Conservation (phyloP, 2,113 vertebrate genomes). For the Rhegmatorhina hoffmannsi region DNA sequence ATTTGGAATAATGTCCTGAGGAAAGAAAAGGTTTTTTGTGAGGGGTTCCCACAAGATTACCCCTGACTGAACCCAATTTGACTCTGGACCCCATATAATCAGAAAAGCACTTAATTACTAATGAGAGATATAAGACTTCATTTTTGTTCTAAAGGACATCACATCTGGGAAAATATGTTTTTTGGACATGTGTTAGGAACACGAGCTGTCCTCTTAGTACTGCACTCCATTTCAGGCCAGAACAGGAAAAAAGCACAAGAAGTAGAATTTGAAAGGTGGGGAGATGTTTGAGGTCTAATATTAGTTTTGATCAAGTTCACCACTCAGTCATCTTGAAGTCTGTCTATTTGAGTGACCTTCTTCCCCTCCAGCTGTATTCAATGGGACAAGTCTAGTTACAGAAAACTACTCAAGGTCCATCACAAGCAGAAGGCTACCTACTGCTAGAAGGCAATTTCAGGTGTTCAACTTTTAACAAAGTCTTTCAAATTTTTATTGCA, state of each 20-base stretch:
- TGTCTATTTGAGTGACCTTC: neutral
- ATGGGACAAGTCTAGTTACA: neutral
- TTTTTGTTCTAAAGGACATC: neutral
- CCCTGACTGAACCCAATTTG: neutral
- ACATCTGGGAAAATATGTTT: neutral
- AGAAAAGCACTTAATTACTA: neutral
- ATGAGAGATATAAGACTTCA: neutral
- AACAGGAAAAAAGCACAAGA: neutral
- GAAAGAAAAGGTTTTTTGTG: neutral
- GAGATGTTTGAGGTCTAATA: neutral
- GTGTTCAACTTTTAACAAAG: neutral
- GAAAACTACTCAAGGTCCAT: neutral
- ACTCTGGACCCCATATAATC: neutral
- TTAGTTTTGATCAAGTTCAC: neutral
- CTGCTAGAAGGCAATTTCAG: neutral
- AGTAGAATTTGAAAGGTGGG: fast-evolving
- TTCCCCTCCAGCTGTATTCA: neutral
- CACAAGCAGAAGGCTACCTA: neutral
- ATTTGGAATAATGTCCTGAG: neutral
- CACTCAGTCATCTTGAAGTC: neutral
- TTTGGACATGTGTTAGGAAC: fast-evolving
- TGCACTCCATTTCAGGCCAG: neutral
- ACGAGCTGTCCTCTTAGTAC: neutral
- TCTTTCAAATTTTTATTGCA: neutral
- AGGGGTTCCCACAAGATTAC: neutral